Base-by-base conservation (phyloP, 1,140 invertebrate species). In the Thaumetopoea pityocampa region DNA sequence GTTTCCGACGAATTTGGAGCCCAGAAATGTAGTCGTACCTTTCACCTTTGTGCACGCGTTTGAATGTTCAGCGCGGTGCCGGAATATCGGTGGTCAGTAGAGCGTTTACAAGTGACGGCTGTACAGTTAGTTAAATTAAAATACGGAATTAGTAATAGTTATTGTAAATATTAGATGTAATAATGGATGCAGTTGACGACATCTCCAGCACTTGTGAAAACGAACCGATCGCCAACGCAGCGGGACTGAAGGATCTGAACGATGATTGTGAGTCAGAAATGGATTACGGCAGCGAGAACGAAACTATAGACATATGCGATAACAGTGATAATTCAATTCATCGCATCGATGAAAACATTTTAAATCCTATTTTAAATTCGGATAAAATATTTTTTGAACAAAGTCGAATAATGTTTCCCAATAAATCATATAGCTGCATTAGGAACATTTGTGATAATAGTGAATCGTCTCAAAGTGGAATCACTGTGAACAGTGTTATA, bases 291-390 rank as follows among this genome's bases (percentile, higher is more conserved):
- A 84, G 80, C 74, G 80, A 84, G 60, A 80, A 81, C 58, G 80
- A 84, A 71, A 70, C 76, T 2, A 76, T 84, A 48, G 80, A 84
- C 46, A 80, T 81, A 37, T 84, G 77, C 68, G 77, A 84, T 43
- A 77, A 78, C 47, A 80, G 56, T 67, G 71, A 65, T 15, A 42
- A 63, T 27, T 36, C 43, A 48, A 26, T 35, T 40, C 42, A 34
- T 36, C 36, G 29, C 5, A 27, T 28, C 3, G n/a, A 16, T 40
- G 51, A 57, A 23, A 29, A 22, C 4, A 59, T 40, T 22, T 19
- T 40, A 41, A 56, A 48, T 38, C 50, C 42, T 4, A 51, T 53
- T 10, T 18, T 37, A 14, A 38, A 29, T 23, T 20, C 48, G 24
- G 54, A 69, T 19, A 62, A 45, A 41, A 27, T 50, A 20, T 50